A percentile compares a stretch with the other conserved stretches of the same genome.
Evolutionary conservation across 2,113 vertebrate species (phyloP).

Genomic region (Heliornis fulica): DNA sequence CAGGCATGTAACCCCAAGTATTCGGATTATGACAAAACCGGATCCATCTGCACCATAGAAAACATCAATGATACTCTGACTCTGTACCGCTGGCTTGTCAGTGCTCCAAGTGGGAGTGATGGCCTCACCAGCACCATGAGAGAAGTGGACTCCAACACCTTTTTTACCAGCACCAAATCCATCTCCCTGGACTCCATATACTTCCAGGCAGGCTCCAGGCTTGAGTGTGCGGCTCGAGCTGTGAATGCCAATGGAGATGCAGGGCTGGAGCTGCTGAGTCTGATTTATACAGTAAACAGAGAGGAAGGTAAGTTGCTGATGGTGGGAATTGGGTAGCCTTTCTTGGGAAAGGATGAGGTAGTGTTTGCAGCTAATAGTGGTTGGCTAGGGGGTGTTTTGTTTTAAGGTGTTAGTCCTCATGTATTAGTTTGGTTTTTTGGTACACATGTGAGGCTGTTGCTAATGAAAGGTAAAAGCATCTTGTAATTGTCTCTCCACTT

Average conservation of each 20-base stretch:
- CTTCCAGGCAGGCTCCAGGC: constrained; percentile 82
- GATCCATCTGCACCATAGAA: constrained; percentile 81
- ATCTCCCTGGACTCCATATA: constrained; percentile 84
- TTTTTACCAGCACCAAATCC: constrained; percentile 85
- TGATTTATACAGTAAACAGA: constrained; percentile 73
- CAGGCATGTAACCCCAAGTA: constrained; percentile 86
- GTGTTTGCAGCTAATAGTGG: not conserved
- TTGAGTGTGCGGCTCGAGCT: constrained; percentile 80
- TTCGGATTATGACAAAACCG: constrained; percentile 83
- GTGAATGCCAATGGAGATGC: constrained; percentile 79
- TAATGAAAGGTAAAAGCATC: not conserved
- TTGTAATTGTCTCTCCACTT: not conserved
- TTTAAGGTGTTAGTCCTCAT: not conserved
- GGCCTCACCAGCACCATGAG: constrained; percentile 85
- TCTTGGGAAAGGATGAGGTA: not conserved
- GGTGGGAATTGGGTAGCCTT: not conserved
- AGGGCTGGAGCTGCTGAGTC: constrained; percentile 82
- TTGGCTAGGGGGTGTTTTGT: not conserved
- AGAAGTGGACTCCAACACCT: constrained; percentile 83
- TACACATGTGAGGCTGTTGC: not conserved
- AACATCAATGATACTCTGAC: constrained; percentile 84
- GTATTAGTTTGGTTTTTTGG: not conserved
- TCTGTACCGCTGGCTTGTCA: constrained; percentile 82
- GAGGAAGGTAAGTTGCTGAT: constrained; percentile 74
- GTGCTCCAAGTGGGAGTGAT: constrained; percentile 77